phyloP scores from a whole-genome alignment of 2,888 invertebrate species.

The Limnephilus marmoratus region DNA sequence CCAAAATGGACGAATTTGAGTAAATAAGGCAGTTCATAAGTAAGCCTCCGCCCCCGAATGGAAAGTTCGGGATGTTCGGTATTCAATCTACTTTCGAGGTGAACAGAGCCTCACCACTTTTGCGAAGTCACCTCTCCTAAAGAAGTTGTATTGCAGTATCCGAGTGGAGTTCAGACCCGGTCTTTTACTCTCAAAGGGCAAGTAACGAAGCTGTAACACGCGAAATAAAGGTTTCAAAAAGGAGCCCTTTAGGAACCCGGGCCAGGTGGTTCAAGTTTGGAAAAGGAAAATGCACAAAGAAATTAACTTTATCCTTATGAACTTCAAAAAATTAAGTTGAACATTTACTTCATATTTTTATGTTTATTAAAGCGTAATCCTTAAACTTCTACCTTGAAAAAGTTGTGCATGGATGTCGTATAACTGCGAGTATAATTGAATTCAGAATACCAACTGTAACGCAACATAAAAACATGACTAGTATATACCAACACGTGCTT shows the following conservation, averaged over 20 bases:
- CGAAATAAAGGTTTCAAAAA: slow-evolving; percentile 61
- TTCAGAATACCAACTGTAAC: neutral
- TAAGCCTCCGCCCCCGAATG: slow-evolving; percentile 2
- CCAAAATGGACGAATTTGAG: neutral
- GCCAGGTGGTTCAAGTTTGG: slow-evolving; percentile 26
- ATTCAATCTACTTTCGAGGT: neutral
- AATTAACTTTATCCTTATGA: neutral
- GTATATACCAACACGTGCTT: neutral
- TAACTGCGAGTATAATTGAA: neutral
- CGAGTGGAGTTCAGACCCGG: slow-evolving; percentile 46
- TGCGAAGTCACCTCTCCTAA: slow-evolving; percentile 9
- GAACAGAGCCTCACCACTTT: neutral
- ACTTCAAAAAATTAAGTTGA: neutral
- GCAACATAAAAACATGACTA: neutral
- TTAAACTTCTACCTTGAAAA: neutral
- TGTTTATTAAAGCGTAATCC: neutral
- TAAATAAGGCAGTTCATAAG: slow-evolving; percentile 4
- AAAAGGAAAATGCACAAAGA: neutral
- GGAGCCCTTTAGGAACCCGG: slow-evolving; percentile 29
- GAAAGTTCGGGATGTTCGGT: neutral
- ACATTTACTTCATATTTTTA: neutral
- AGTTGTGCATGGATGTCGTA: neutral
- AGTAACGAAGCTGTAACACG: slow-evolving; percentile 64
- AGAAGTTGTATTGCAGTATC: neutral
- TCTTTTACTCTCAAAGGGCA: slow-evolving; percentile 62